These are phyloP conservation scores for Exocentrus adspersus DNA, from an alignment of 2,888 invertebrate species.

Conservation along the genomic window DNA sequence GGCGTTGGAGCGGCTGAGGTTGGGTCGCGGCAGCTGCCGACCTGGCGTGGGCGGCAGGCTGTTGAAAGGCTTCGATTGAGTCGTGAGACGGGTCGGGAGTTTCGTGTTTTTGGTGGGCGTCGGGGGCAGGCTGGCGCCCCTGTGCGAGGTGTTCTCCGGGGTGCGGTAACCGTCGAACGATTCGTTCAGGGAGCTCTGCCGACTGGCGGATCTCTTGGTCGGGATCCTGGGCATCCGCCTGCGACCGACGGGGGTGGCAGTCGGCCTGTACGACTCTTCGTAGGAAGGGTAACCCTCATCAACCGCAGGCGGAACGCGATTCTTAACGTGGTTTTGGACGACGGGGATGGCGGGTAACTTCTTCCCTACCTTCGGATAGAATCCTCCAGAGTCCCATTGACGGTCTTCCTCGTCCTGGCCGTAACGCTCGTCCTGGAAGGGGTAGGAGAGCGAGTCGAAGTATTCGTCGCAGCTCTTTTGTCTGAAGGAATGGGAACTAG, in stretches of 20 bases:
- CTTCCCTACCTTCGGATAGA: constrained; percentile 48
- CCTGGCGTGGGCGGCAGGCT: constrained; percentile 69
- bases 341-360: constrained; percentile 64
- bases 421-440: constrained; percentile 70
- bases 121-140: constrained; percentile 63
- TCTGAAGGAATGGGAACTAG: constrained; percentile 47
- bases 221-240: constrained; percentile 63
- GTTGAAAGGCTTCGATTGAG: constrained; percentile 46
- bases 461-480: constrained; percentile 72
- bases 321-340: constrained; percentile 67
- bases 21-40: constrained; percentile 65
- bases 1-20: constrained; percentile 58
- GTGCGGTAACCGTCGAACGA: constrained; percentile 54
- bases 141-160: constrained; percentile 56
- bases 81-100: constrained; percentile 48
- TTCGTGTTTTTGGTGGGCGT: constrained; percentile 62
- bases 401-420: constrained; percentile 74
- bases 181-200: constrained; percentile 60
- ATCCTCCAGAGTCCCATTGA: constrained; percentile 80
- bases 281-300: constrained; percentile 55
- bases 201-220: constrained; percentile 56
- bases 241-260: constrained; percentile 58
- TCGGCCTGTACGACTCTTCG: constrained; percentile 45
- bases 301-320: constrained; percentile 57
- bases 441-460: constrained; percentile 72